Evolutionary conservation across 2,888 invertebrate genomes (phyloP).

Genomic region (Taphrorychus bicolor): DNA sequence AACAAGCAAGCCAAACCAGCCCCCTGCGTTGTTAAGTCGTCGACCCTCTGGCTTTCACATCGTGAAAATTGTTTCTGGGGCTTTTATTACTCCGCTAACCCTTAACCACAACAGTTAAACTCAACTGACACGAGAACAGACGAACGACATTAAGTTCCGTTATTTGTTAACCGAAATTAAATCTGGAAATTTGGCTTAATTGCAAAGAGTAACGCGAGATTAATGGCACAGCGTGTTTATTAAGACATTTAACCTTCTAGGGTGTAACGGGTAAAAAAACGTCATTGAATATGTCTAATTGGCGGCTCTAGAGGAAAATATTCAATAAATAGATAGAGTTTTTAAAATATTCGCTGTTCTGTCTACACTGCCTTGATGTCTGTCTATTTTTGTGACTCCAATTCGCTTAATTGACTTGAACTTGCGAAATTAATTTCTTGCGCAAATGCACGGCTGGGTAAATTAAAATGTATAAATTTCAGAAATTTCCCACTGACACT

Average conservation of each 20-base stretch:
- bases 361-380: too few species aligned
- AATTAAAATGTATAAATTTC: not conserved
- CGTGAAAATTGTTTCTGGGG: slow-evolving; percentile 19
- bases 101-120: slow-evolving; percentile 11
- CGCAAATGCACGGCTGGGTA: not conserved
- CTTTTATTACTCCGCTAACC: slow-evolving; percentile 13
- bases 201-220: slow-evolving; percentile 2
- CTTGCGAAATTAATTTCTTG: not conserved
- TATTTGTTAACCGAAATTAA: slow-evolving; percentile 17
- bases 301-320: too few species aligned
- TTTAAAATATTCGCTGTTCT: too few species aligned
- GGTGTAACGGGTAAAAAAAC: too few species aligned
- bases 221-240: not conserved
- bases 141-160: slow-evolving; percentile 5
- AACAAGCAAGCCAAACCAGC: slow-evolving; percentile 13
- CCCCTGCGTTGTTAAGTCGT: slow-evolving; percentile 8
- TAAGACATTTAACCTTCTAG: not conserved
- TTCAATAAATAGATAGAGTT: too few species aligned
- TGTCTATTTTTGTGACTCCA: too few species aligned
- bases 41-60: slow-evolving; percentile 10
- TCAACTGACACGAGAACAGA: slow-evolving; percentile 14
- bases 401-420: not conserved
- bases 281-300: too few species aligned
- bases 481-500: not conserved
- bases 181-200: slow-evolving; percentile 11